These are phyloP conservation scores for Acheta domesticus DNA, from an alignment of 2,888 invertebrate species.

Conservation along the genomic window DNA sequence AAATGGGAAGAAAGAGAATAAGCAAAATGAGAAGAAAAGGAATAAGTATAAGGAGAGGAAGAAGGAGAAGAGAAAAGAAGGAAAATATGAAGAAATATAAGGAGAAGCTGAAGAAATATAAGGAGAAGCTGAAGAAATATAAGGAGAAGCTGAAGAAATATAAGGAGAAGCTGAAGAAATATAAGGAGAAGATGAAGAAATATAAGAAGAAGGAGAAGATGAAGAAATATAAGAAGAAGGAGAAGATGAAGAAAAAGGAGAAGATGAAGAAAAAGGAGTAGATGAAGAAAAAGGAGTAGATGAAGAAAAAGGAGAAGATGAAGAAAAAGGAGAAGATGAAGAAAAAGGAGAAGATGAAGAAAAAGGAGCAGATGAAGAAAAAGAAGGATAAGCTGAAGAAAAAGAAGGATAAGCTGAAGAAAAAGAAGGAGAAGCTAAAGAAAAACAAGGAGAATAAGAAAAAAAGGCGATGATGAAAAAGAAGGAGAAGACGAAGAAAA, in stretches of 20 bases:
- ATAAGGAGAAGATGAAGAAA: not conserved
- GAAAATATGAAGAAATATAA: not conserved
- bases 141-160: not conserved
- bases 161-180: not conserved
- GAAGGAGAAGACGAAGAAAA: not conserved
- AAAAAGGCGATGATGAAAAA: not conserved
- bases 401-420: not conserved
- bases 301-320: not conserved
- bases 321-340: not conserved
- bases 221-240: not conserved
- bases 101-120: not conserved
- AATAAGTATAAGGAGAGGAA: not conserved
- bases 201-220: not conserved
- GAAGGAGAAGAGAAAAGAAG: not conserved
- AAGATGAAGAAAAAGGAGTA: not conserved
- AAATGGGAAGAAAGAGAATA: not conserved
- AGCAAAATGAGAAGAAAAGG: not conserved
- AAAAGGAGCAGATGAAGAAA: not conserved
- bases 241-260: not conserved
- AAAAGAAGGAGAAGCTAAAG: not conserved
- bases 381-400: not conserved
- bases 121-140: not conserved
- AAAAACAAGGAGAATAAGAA: not conserved
- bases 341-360: not conserved
- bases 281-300: not conserved